Evolutionary conservation across 37 sponge, comb jelly and placozoan species (phyloP), one percentile per base, ranked within the genome.

Genomic region (Ephydatia muelleri): DNA sequence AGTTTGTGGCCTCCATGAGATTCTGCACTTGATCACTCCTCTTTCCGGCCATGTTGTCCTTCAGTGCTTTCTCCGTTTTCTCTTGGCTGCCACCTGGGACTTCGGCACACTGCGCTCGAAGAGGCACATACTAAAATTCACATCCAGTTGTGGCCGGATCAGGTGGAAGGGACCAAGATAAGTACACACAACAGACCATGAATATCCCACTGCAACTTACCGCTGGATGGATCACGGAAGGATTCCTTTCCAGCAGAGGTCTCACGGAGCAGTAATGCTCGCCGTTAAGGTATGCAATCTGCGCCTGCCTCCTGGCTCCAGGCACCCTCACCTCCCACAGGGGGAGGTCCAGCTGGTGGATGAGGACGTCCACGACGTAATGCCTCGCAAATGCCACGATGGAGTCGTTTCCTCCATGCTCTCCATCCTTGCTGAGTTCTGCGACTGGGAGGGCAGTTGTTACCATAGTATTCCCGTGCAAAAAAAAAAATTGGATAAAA

Each of bases 221-320:
- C 33, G 33, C 33, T 30, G 57, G 38, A 33, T 33, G 80, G 57
- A 67, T 6, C 6, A 9, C 43, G 43, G 43, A 38, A 2, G 37
- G 38, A 31, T 67, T 21, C 6, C 33, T n/a, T 32, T 35, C 35
- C 13, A 68, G 68, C 67, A 78, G 38, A 9, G 85, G 81, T 33
- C 67, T 57, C 29, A 93, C 91, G 5, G 94, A 93, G 67, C 89
- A 93, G 70, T 93, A 93, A 73, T 93, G 94, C 39, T 93, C 94
- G 8, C 85, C 88, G 34, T 90, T 80, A 28, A 88, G 91, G 69
- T 93, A 93, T 0, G 94, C 91, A 69, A 93, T 80, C 82, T 93
- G 94, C 2, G 90, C 78, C 32, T 82, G 80, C 29, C 43, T 34
- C 4, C 57, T 73, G 19, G 64, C 73, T 37, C 68, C 25, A 30